These are phyloP conservation scores for Ramphastos sulfuratus DNA, from an alignment of 2,113 vertebrate genomes.

Conservation along the genomic window DNA sequence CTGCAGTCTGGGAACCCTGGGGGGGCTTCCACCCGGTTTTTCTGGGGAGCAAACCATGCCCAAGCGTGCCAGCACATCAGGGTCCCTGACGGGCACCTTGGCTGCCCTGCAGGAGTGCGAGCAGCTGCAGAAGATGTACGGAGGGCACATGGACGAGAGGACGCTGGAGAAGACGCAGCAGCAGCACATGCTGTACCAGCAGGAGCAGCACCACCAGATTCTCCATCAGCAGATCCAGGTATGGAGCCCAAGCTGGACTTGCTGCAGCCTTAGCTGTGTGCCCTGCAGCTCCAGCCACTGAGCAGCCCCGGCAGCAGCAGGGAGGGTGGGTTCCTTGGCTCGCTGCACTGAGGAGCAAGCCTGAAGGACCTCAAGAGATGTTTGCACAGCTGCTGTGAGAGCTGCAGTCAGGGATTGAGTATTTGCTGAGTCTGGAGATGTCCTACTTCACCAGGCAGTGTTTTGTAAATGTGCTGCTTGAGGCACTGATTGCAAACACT, in stretches of 20 bases:
- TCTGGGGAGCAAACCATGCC: background rate
- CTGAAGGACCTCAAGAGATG: background rate
- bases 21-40: background rate
- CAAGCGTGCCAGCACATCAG: background rate
- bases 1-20: too few relatives aligned
- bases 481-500: background rate
- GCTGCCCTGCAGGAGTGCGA: conserved; percentile 88
- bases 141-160: conserved; percentile 88
- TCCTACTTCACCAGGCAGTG: background rate
- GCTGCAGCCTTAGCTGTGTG: background rate
- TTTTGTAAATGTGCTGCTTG: background rate
- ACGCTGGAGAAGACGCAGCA: conserved; percentile 96
- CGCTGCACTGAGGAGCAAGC: background rate
- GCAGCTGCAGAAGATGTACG: conserved; percentile 98
- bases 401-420: background rate
- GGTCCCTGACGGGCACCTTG: fast-evolving
- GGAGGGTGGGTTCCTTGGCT: background rate
- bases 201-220: conserved; percentile 92
- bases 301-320: background rate
- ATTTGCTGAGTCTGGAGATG: background rate
- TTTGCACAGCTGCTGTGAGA: background rate
- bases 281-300: background rate
- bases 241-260: background rate
- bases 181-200: conserved; percentile 97
- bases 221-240: conserved; percentile 95